phyloP scores from a whole-genome alignment of 2,113 vertebrate species.

The Anoura caudifer region DNA sequence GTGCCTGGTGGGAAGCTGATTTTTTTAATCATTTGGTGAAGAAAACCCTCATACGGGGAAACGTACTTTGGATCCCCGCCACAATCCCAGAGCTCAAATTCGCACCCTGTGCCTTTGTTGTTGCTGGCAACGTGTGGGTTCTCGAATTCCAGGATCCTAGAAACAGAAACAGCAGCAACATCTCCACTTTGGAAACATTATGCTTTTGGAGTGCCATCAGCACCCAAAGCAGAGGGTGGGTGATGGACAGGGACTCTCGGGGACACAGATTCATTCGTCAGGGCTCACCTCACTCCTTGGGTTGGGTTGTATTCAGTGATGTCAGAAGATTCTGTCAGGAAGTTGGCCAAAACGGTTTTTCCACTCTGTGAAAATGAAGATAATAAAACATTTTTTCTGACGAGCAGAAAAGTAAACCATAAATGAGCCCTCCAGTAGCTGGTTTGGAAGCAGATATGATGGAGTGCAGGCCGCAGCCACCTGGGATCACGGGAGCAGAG shows the following conservation, averaged over 20 bases:
- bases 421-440: not conserved
- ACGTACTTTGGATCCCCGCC: conserved; percentile 93
- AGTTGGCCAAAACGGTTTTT: conserved; percentile 93
- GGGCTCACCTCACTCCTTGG: conserved; percentile 91
- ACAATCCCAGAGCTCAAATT: conserved; percentile 97
- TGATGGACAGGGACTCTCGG: not conserved
- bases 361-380: conserved; percentile 84
- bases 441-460: not conserved
- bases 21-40: not conserved
- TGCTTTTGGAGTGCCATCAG: rapidly evolving
- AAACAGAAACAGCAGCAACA: not conserved
- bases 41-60: not conserved
- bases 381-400: not conserved
- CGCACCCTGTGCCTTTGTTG: conserved; percentile 83
- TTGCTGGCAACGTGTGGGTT: conserved; percentile 80
- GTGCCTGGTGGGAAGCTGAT: not conserved
- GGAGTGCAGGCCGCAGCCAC: not conserved
- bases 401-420: not conserved
- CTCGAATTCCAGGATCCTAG: conserved; percentile 96
- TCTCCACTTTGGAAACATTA: rapidly evolving
- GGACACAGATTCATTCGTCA: rapidly evolving
- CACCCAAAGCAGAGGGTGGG: not conserved
- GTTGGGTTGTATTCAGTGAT: conserved; percentile 92
- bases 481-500: not conserved
- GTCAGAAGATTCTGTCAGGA: conserved; percentile 89